Base-by-base conservation (phyloP, 1,140 invertebrate species). In the Teleopsis dalmanni region DNA sequence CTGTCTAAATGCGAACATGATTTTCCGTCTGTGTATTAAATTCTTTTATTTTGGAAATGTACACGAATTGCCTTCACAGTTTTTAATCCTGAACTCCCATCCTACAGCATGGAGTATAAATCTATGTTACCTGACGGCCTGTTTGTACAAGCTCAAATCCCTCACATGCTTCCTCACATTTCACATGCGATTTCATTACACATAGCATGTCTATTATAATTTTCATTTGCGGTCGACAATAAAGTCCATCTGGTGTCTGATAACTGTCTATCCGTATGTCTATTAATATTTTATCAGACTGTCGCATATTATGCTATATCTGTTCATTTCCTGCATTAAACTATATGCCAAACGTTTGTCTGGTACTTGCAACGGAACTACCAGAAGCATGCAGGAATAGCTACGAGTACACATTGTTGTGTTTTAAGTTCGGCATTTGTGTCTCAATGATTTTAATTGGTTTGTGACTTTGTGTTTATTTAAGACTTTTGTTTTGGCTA, bases 251-350 rank as follows among this genome's bases (percentile, higher is more conserved):
- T 60, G 57, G 57, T 59, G 60, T 62, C 60, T 65, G 59, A 63
- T 64, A 63, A 65, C 62, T 65, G 62, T 65, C 62, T 62, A 64
- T 65, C 62, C 61, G 53, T 55, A 57, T 65, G 62, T 65, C 62
- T 64, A 65, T 65, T 61, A 63, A 65, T 65, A 64, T 64, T 65
- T 65, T 65, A 64, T 61, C 61, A 58, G 56, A 50, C 59, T 52
- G 54, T 52, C 61, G 53, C 59, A 57, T 55, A 51, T 58, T 45
- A 47, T 22, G 37, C n/a, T n/a, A 22, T 42, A 14, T 1, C 11
- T 16, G 4, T 42, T 16, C 10, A 13, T 8, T 19, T 31, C 11
- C 10, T 31, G 19, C 18, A 23, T 19, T 10, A 21, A 22, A n/a
- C 13, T 10, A 40, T 22, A n/a, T 26, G 3, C 6, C 18, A 26